Conservation (phyloP, 2,888 invertebrate species). For the Periphyllus acericola region DNA sequence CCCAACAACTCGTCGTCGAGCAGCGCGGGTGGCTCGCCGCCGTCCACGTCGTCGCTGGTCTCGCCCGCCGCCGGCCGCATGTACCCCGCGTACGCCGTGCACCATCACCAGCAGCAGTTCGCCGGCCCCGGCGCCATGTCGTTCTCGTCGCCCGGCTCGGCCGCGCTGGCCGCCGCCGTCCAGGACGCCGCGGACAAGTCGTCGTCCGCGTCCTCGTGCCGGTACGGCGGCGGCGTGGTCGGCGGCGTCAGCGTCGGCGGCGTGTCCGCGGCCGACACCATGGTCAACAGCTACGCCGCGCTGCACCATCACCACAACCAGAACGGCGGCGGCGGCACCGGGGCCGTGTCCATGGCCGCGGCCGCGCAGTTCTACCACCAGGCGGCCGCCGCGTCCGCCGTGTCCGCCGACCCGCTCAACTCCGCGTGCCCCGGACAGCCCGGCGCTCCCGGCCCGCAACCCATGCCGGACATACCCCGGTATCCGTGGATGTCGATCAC, state of each 20-base stretch:
- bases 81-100: conserved; percentile 81
- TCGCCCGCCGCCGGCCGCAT: conserved; percentile 77
- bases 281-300: conserved; percentile 84
- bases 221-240: conserved; percentile 76
- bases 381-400: conserved; percentile 76
- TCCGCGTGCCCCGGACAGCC: conserved; percentile 80
- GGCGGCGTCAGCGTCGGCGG: conserved; percentile 73
- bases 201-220: conserved; percentile 77
- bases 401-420: conserved; percentile 81
- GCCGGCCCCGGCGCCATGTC: conserved; percentile 76
- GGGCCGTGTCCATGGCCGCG: conserved; percentile 74
- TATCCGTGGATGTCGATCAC: conserved; percentile 98
- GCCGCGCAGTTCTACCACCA: conserved; percentile 91
- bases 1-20: conserved; percentile 71
- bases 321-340: conserved; percentile 73
- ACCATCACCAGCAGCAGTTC: conserved; percentile 77
- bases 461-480: conserved; percentile 90
- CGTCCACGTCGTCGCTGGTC: conserved; percentile 67
- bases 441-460: conserved; percentile 79
- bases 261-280: conserved; percentile 76
- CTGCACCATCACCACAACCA: conserved; percentile 76
- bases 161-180: conserved; percentile 75
- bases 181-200: conserved; percentile 79
- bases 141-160: conserved; percentile 71
- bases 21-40: conserved; percentile 72